Base-by-base conservation (phyloP, 2,888 invertebrate genomes). In the Odontomyia ornata region DNA sequence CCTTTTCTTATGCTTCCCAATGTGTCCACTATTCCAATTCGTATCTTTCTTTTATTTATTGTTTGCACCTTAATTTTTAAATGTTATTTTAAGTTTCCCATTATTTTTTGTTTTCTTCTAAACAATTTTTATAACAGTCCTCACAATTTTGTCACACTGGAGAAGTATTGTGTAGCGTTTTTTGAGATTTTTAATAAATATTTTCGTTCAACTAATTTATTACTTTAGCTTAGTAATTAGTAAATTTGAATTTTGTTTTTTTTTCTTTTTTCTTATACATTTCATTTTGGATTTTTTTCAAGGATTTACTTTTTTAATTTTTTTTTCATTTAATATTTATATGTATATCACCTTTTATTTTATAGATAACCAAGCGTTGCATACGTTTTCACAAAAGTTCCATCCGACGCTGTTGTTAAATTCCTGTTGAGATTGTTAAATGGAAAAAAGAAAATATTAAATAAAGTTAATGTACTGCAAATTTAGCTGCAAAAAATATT, bases 321-420 rank as follows among this genome's bases (percentile, higher is more conserved):
- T 64, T 1, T 27, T 64, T 64, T 64, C 25, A 15, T 64, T 64
- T 7, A n/a, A 30, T 71, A 15, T 71, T 71, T 52, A 52, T 72
- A 56, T n/a, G 43, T 73, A 73, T 43, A 73, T 73, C 43, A 57
- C 57, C 47, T 77, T 82, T 56, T 83, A 81, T 82, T 85, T 92
- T 93, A 96, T 89, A 96, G 93, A 88, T 96, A 96, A 88, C 96
- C 96, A 88, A 96, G 91, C 83, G 95, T 96, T 87, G 95, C 94
- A 88, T 96, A 96, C 85, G 95, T 96, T 91, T 96, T 96, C 88
- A 95, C 95, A 90, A 95, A 96, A 86, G 95, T 93, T 87, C 93
- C 91, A 88, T 95, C 95, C 89, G 92, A 93, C 88, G 93, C 92
- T 89, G 93, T 93, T 87, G 92, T 91, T 25, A 84, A 82, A 88